phyloP scores from a whole-genome alignment of 2,797 vertebrate species.

The Hydrocynus forskahlii region DNA sequence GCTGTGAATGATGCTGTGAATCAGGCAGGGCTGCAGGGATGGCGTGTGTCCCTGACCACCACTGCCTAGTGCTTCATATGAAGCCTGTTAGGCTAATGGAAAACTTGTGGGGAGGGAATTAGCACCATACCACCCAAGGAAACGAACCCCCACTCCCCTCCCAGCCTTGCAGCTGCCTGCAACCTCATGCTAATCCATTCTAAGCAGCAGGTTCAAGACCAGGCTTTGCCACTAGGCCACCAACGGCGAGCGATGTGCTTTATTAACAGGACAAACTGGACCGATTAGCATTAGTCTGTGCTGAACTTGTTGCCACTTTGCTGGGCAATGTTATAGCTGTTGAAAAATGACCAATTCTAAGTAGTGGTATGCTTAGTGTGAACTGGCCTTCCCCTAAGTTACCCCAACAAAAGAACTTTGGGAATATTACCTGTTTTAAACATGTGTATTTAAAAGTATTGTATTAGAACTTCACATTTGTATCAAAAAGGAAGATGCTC shows the following conservation, averaged over 20 bases:
- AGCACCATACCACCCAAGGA: constrained; percentile 76
- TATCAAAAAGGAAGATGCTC: constrained; percentile 22
- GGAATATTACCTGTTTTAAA: constrained; percentile 26
- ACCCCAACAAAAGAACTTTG: constrained; percentile 27
- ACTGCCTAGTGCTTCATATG: constrained; percentile 69
- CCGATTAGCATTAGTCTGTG: constrained; percentile 22
- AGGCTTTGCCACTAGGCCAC: constrained; percentile 81
- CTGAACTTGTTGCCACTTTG: constrained; percentile 25
- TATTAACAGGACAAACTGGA: constrained; percentile 30
- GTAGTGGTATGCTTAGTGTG: background rate
- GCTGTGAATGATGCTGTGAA: constrained; percentile 56
- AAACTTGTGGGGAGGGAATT: constrained; percentile 77
- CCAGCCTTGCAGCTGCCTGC: constrained; percentile 75
- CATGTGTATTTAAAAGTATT: background rate
- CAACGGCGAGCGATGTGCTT: constrained; percentile 62
- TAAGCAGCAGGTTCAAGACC: constrained; percentile 76
- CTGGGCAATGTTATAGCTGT: constrained; percentile 20
- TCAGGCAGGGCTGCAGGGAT: constrained; percentile 47
- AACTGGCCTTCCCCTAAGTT: background rate
- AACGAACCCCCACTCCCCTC: constrained; percentile 57
- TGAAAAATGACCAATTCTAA: constrained; percentile 26
- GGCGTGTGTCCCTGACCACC: constrained; percentile 70
- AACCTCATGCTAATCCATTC: constrained; percentile 77
- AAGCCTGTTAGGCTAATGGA: constrained; percentile 78
- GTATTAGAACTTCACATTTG: constrained; percentile 21